A percentile compares a stretch with the other conserved stretches of the same genome.
Evolutionary conservation across 2,797 vertebrate genomes (phyloP).

Genomic region (Anniella stebbinsi): DNA sequence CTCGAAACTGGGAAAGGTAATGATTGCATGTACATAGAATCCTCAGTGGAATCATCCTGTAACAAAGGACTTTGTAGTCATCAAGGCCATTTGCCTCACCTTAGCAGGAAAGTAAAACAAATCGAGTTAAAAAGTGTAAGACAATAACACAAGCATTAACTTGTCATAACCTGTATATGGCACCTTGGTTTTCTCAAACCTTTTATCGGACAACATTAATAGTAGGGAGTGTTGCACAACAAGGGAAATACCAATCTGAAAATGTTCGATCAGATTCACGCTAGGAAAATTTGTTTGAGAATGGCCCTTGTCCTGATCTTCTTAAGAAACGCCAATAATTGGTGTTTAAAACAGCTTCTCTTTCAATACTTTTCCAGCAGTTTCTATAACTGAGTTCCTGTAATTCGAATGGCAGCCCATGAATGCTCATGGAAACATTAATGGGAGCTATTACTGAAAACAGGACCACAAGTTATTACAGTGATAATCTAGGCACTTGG

Average conservation of each 20-base stretch:
- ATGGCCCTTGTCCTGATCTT: background rate
- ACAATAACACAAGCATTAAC: background rate
- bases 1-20: background rate
- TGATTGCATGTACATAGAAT: background rate
- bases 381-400: background rate
- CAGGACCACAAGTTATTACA: background rate
- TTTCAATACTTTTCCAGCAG: constrained; percentile 1
- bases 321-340: background rate
- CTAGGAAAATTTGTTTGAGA: background rate
- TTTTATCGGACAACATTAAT: background rate
- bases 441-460: constrained; percentile 2
- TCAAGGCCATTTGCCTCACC: background rate
- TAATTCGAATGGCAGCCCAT: background rate
- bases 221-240: background rate
- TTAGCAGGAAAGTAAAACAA: background rate
- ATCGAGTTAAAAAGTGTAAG: background rate
- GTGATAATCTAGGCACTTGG: constrained; percentile 22
- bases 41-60: background rate
- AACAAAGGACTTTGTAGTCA: background rate
- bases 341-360: background rate
- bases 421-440: constrained; percentile 15
- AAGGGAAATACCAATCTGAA: background rate
- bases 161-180: background rate
- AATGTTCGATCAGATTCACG: background rate
- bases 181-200: constrained; percentile 3